phyloP scores from a whole-genome alignment of 2,113 vertebrate genomes.

The Damaliscus lunatus region DNA sequence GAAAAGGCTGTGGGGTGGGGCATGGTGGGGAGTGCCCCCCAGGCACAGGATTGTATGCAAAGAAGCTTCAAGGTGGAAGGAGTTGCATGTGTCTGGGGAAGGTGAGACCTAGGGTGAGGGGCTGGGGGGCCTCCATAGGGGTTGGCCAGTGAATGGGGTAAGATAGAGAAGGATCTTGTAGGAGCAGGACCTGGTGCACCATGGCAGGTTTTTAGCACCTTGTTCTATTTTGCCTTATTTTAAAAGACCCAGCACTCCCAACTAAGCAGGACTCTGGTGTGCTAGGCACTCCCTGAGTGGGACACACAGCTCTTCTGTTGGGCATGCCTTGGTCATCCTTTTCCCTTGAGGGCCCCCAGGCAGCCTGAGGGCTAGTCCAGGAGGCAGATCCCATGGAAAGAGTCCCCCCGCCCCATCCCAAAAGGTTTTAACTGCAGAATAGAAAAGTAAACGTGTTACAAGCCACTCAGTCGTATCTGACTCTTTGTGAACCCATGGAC shows the following conservation, averaged over 20 bases:
- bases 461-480: accelerated
- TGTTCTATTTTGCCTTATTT: neutral
- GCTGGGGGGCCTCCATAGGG: accelerated
- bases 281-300: neutral
- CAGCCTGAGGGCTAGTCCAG: neutral
- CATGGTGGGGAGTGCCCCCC: neutral
- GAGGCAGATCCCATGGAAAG: neutral
- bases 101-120: neutral
- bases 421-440: neutral
- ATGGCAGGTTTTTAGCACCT: neutral
- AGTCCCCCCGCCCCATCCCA: neutral
- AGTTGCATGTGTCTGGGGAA: neutral
- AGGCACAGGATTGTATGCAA: neutral
- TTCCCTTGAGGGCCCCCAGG: neutral
- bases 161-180: neutral
- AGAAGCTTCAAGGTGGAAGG: neutral
- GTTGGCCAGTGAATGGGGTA: neutral
- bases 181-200: neutral
- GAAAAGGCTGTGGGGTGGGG: neutral
- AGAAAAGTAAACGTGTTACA: neutral
- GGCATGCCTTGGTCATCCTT: neutral
- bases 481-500: neutral
- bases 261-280: neutral
- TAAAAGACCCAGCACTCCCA: neutral
- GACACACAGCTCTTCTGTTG: neutral